Conservation (phyloP, 1,140 invertebrate species). For the Drosophila micromelanica region DNA sequence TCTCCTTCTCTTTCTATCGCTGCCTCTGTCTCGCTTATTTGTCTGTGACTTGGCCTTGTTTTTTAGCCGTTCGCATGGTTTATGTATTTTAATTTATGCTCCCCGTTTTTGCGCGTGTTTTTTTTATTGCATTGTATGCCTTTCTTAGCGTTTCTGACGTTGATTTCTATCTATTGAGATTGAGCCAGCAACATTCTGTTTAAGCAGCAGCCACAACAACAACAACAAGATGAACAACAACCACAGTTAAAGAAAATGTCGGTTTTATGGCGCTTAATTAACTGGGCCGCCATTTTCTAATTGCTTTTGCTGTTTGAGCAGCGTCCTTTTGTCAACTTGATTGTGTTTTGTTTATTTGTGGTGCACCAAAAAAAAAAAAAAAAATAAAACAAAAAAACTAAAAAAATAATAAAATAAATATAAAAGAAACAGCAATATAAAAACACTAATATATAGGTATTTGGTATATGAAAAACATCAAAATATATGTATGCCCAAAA, state of each 20-base stretch:
- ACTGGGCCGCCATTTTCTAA: slow-evolving; percentile 78
- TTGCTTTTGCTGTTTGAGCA: slow-evolving; percentile 73
- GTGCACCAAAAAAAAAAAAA: background rate
- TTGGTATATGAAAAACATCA: too few species aligned
- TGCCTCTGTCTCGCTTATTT: slow-evolving; percentile 1
- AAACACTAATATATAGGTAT: background rate
- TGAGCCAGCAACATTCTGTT: slow-evolving; percentile 67
- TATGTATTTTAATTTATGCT: slow-evolving; percentile 81
- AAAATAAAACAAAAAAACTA: background rate
- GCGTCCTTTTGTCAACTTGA: slow-evolving; percentile 75
- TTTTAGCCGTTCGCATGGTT: slow-evolving; percentile 72
- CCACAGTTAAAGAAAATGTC: slow-evolving; percentile 52
- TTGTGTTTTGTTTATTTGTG: slow-evolving; percentile 63
- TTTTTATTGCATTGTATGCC: slow-evolving; percentile 37
- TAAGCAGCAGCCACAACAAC: slow-evolving; percentile 48
- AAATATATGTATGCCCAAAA: background rate
- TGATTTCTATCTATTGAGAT: slow-evolving; percentile 80
- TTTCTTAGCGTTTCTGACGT: slow-evolving; percentile 53
- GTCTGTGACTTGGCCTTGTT: slow-evolving; percentile 57
- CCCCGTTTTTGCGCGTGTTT: slow-evolving; percentile 30
- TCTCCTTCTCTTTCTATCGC: background rate
- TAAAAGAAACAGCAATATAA: background rate
- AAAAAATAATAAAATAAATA: background rate
- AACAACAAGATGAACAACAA: slow-evolving; percentile 8
- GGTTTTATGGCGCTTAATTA: slow-evolving; percentile 81